Conservation (phyloP, 37 sponge, comb jelly and placozoan species). For the Theonella swinhoei region DNA sequence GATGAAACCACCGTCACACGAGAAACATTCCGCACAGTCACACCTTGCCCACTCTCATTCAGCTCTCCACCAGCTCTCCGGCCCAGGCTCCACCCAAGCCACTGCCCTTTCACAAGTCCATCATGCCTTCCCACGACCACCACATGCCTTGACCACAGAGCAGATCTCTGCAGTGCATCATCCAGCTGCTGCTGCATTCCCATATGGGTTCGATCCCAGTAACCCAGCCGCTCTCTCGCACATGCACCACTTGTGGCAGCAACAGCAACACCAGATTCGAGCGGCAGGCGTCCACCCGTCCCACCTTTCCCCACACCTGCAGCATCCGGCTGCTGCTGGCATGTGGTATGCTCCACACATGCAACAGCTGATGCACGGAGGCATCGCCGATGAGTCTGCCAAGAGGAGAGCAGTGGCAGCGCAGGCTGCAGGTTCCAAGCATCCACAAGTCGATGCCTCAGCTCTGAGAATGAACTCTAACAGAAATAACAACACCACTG, state of each 20-base stretch:
- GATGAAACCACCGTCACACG: not conserved
- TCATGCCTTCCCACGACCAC: not conserved
- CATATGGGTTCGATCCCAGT: constrained; percentile 43
- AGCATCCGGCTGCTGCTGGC: not conserved
- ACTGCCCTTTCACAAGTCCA: not conserved
- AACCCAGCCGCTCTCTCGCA: constrained; percentile 1
- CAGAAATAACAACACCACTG: not conserved
- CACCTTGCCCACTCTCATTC: not conserved
- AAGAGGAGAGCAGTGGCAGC: not conserved
- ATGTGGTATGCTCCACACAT: not conserved
- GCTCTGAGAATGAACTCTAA: not conserved
- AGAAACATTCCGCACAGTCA: not conserved
- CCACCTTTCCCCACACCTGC: not conserved
- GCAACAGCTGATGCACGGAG: not conserved
- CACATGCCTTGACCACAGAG: constrained; percentile 5
- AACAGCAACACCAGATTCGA: not conserved
- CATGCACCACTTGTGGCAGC: constrained; percentile 57
- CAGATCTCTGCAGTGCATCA: too few species aligned
- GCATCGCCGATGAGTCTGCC: not conserved
- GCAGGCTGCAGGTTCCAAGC: not conserved
- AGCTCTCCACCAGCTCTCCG: not conserved
- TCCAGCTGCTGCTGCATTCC: constrained; percentile 11
- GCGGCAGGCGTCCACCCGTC: not conserved
- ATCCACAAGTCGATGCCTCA: not conserved
- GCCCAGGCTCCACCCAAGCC: not conserved